phyloP scores from a whole-genome alignment of 64 coral and sea anemone species.

The Porites lutea region DNA sequence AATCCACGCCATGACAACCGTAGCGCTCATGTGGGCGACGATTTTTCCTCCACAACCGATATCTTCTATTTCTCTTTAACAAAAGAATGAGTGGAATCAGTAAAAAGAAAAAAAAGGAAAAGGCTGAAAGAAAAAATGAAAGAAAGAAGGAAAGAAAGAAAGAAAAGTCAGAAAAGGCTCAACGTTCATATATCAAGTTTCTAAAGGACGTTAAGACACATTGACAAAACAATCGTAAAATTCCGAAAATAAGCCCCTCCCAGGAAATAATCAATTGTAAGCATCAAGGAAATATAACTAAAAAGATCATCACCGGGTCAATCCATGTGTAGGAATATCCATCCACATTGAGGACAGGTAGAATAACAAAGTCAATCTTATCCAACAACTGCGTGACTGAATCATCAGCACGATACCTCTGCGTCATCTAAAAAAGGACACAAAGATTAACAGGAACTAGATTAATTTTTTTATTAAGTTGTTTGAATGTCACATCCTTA shows the following conservation, averaged over 20 bases:
- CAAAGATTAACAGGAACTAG: no score
- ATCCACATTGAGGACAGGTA: conserved; percentile 81
- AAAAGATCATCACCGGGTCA: not conserved
- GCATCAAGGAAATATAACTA: not conserved
- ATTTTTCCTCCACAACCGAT: conserved; percentile 80
- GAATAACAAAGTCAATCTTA: conserved; percentile 85
- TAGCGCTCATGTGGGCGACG: conserved; percentile 1
- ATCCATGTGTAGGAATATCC: conserved; percentile 82
- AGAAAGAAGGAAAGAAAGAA: no score
- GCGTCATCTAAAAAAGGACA: conserved; percentile 43
- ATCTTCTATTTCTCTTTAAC: conserved; percentile 1
- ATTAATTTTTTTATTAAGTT: no score
- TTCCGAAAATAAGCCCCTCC: no score
- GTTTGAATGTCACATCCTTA: no score
- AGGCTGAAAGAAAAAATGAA: no score
- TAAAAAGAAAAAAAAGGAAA: not conserved
- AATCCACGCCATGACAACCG: conserved; percentile 72
- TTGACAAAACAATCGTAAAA: no score
- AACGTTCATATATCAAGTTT: no score
- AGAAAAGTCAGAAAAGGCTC: no score
- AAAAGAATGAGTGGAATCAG: no score
- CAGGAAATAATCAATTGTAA: not conserved
- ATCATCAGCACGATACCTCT: conserved; percentile 40
- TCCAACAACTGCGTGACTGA: conserved; percentile 62
- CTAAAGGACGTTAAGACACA: no score